These are phyloP conservation scores for Sebastes dallii DNA, from an alignment of 2,797 vertebrate genomes.

Conservation along the genomic window DNA sequence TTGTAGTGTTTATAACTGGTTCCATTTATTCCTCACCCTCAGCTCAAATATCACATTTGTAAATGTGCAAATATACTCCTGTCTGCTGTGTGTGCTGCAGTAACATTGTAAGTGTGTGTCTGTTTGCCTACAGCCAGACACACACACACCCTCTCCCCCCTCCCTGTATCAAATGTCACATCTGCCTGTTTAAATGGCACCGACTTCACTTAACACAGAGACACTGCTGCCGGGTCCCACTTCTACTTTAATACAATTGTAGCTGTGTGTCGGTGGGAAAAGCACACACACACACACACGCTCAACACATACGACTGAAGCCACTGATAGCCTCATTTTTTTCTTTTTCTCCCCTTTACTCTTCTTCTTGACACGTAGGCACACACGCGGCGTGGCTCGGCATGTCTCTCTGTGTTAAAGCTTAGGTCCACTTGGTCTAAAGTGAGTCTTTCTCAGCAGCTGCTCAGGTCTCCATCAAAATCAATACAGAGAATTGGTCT, in stretches of 20 bases:
- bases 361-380: constrained; percentile 17
- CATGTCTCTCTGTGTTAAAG: constrained; percentile 48
- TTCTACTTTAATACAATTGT: constrained; percentile 45
- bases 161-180: constrained; percentile 68
- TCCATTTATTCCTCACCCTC: constrained; percentile 37
- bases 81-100: constrained; percentile 24
- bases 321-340: not conserved
- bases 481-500: constrained; percentile 71
- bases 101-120: constrained; percentile 36
- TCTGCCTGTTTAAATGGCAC: constrained; percentile 72
- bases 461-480: constrained; percentile 68
- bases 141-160: not conserved
- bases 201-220: constrained; percentile 70
- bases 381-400: not conserved
- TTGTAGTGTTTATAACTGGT: constrained; percentile 26
- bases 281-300: constrained; percentile 6
- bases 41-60: constrained; percentile 69
- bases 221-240: constrained; percentile 33
- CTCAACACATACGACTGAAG: constrained; percentile 1
- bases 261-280: not conserved
- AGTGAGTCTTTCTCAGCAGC: constrained; percentile 61
- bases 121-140: constrained; percentile 45
- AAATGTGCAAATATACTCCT: constrained; percentile 64
- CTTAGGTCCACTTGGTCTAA: constrained; percentile 49
- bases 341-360: not conserved